phyloP scores from a whole-genome alignment of 2,888 invertebrate species.

The Chrysina gloriosa region DNA sequence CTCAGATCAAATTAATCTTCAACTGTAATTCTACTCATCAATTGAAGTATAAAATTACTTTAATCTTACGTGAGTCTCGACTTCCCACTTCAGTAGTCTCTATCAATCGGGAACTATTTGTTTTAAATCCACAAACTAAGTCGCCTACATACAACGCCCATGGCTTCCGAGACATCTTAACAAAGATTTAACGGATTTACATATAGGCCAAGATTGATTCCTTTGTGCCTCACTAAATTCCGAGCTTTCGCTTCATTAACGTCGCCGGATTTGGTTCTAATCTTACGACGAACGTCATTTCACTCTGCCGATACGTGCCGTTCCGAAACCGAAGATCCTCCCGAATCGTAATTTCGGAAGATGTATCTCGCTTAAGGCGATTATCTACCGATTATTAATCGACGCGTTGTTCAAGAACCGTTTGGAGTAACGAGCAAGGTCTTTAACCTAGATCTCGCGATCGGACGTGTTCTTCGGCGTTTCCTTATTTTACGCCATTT shows the following conservation, averaged over 20 bases:
- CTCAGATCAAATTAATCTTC: no score
- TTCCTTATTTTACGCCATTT: not conserved
- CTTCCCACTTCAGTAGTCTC: no score
- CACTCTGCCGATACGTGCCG: not conserved
- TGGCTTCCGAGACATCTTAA: not conserved
- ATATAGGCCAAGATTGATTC: not conserved
- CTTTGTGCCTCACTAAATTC: not conserved
- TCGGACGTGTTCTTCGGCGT: not conserved
- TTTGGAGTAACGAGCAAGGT: not conserved
- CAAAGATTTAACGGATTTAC: conserved; percentile 1
- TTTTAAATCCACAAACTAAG: not conserved
- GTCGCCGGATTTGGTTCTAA: conserved; percentile 3
- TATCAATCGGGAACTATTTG: no score
- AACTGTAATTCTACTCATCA: no score
- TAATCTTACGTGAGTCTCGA: no score
- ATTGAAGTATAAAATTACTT: no score
- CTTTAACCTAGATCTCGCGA: not conserved
- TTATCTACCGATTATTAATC: conserved; percentile 11
- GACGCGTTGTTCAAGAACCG: not conserved
- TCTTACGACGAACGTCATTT: not conserved
- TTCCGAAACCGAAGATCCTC: not conserved
- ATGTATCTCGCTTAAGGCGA: not conserved
- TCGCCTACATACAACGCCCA: not conserved
- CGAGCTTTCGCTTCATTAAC: conserved; percentile 13
- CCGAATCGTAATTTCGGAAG: conserved; percentile 1